Evolutionary conservation across 2,113 vertebrate species (phyloP), one percentile per base, ranked within the genome.

Genomic region (Gnathonemus longibarbis): DNA sequence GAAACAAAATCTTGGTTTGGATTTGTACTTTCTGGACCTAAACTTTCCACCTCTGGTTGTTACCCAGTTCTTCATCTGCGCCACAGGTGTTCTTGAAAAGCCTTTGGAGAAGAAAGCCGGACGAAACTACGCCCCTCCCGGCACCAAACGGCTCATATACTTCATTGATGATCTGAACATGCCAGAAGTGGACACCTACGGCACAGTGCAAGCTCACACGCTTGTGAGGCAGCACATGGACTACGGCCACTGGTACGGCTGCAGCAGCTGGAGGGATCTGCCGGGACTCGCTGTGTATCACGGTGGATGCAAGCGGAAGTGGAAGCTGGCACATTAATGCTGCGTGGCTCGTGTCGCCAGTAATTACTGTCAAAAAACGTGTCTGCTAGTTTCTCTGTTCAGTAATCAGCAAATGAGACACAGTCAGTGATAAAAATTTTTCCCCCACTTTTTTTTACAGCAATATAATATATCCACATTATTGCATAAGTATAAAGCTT

Each of bases 151-250:
- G 80, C 94, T 96, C 90, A 96, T 97, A 90, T 95, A 97, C 96
- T 97, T 97, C 90, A 94, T 95, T 92, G 95, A 96, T 86, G 95
- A 96, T 93, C 92, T 96, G 89, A 96, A 96, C 95, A 96, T 97
- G 96, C 94, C 96, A 53, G 94, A 96, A 93, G 95, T 96, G 91
- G 96, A 96, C 88, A 89, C 91, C 46, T 95, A 94, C 66, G 95
- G 95, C 84, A 97, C 96, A 3, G 94, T 97, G 49, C 96, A 97
- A 89, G 96, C 96, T 11, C 95, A 95, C 93, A 95, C 94, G 1
- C 91, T 97, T 89, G 96, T 97, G 88, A 93, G 96, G 35, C 95
- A 96, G 91, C 96, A 95, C 89, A 94, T 97, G 4, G 96, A 97
- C 92, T 97, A 95, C 89, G 94, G 91, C 27, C 94, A 96, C 88